phyloP scores from a whole-genome alignment of 2,888 invertebrate species.

The Heliconius sara region DNA sequence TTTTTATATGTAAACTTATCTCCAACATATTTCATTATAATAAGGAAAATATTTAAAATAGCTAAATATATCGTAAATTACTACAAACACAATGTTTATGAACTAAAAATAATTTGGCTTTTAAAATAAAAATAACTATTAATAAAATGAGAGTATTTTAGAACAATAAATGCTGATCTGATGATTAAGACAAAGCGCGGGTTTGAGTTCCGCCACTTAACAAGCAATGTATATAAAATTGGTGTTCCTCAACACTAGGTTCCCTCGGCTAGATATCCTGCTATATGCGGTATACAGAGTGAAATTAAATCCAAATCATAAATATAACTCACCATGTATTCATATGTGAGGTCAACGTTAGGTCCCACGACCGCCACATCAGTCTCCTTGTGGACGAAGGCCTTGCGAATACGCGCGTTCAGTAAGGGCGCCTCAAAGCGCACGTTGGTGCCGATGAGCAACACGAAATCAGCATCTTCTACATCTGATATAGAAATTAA shows the following conservation, averaged over 20 bases:
- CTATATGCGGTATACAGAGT: background rate
- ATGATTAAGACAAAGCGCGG: too few relatives aligned
- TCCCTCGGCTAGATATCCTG: background rate
- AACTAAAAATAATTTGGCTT: too few relatives aligned
- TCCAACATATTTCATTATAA: too few relatives aligned
- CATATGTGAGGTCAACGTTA: constrained; percentile 95
- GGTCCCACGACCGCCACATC: constrained; percentile 95
- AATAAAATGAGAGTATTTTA: too few relatives aligned
- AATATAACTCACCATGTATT: constrained; percentile 87
- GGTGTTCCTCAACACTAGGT: background rate
- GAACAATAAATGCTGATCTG: too few relatives aligned
- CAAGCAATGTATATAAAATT: too few relatives aligned
- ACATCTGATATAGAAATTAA: constrained; percentile 81
- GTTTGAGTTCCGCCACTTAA: too few relatives aligned
- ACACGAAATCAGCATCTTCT: constrained; percentile 96
- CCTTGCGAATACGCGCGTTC: constrained; percentile 97
- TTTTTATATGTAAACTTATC: too few relatives aligned
- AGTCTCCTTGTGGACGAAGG: constrained; percentile 96
- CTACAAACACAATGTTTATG: too few relatives aligned
- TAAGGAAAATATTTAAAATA: too few relatives aligned
- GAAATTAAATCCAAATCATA: background rate
- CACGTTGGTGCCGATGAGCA: constrained; percentile 98
- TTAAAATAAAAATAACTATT: too few relatives aligned
- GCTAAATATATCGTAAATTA: too few relatives aligned
- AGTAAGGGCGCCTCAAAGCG: constrained; percentile 98